Conservation (phyloP, 2,113 vertebrate species). For the Macrotus californicus region DNA sequence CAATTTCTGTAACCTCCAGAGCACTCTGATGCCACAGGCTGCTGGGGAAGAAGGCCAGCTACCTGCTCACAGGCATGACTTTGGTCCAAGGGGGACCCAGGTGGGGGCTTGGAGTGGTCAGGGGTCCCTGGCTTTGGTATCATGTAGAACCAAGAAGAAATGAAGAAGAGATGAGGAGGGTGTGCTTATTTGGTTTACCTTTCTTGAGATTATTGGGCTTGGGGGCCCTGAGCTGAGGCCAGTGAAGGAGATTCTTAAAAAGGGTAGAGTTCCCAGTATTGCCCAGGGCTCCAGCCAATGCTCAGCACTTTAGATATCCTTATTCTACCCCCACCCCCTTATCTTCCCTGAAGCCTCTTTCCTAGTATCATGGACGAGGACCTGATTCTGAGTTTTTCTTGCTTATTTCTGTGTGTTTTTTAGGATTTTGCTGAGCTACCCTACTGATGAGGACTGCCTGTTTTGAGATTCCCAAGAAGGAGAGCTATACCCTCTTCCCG, state of each 20-base stretch:
- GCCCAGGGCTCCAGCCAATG: not conserved
- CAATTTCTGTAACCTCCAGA: not conserved
- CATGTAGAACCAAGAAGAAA: not conserved
- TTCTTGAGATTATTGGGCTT: not conserved
- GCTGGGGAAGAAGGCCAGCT: not conserved
- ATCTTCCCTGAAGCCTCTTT: not conserved
- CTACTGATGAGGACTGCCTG: not conserved
- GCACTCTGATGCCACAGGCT: rapidly evolving
- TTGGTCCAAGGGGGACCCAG: no score
- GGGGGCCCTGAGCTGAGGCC: not conserved
- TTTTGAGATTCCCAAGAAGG: not conserved
- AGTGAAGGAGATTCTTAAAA: not conserved
- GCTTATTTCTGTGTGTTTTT: not conserved
- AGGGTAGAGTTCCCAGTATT: not conserved
- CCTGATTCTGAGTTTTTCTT: not conserved
- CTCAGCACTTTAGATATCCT: not conserved
- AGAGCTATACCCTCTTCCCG: not conserved
- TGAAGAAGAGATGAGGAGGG: not conserved
- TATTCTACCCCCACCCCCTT: rapidly evolving
- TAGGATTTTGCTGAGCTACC: not conserved
- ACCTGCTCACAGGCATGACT: not conserved
- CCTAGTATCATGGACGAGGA: not conserved
- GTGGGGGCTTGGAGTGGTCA: not conserved
- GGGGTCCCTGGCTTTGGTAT: not conserved
- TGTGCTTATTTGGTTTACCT: not conserved